These are phyloP conservation scores for Spodoptera exigua DNA, from an alignment of 2,888 invertebrate species.

Conservation along the genomic window DNA sequence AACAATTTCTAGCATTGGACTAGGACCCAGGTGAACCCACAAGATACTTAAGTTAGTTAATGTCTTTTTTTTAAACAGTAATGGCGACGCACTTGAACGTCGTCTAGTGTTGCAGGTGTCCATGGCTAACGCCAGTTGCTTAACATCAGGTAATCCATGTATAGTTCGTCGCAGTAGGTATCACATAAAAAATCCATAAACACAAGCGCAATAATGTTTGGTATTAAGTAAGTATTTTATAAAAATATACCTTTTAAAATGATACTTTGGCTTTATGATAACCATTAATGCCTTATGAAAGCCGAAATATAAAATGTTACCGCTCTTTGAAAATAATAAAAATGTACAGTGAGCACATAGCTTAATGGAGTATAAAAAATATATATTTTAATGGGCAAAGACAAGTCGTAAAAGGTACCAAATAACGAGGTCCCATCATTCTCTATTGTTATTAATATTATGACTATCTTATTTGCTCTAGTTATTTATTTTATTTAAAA, in stretches of 20 bases:
- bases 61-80: no score
- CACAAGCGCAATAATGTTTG: no score
- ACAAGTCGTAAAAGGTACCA: constrained; percentile 28
- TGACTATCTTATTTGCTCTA: constrained; percentile 2
- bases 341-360: constrained; percentile 24
- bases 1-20: no score
- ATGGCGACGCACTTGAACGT: no score
- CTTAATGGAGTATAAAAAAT: constrained; percentile 54
- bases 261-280: background rate
- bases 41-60: no score
- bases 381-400: constrained; percentile 48
- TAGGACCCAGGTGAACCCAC: no score
- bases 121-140: no score
- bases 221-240: background rate
- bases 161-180: no score
- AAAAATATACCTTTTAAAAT: background rate
- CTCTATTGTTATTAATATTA: constrained; percentile 13
- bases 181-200: no score
- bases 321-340: constrained; percentile 35
- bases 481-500: background rate
- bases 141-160: no score
- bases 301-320: constrained; percentile 5
- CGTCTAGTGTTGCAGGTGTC: no score
- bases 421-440: constrained; percentile 14
- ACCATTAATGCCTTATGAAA: constrained; percentile 7